Percentiles rank a stretch among this genome's conserved stretches.
These are phyloP conservation scores for Malaclemys terrapin DNA, from an alignment of 2,113 vertebrate genomes.

Conservation along the genomic window DNA sequence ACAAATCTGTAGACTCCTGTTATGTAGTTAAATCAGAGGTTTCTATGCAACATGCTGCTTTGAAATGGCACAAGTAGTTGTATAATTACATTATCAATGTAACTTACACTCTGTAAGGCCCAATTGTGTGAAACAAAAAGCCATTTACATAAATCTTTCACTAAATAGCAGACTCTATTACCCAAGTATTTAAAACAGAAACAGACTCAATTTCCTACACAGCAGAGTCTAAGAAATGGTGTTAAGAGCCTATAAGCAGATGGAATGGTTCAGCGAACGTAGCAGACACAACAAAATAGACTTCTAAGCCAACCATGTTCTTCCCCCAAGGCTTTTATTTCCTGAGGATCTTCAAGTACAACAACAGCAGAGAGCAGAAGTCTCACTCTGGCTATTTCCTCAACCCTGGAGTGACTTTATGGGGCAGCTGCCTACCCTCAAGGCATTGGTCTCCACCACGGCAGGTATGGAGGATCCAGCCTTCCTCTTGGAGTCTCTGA, in stretches of 20 bases:
- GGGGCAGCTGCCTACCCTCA: background rate
- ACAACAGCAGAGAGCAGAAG: background rate
- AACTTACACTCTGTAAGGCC: conserved; percentile 41
- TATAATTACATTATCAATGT: conserved; percentile 47
- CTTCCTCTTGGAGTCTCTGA: rapidly evolving
- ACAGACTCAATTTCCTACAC: conserved; percentile 43
- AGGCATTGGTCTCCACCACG: background rate
- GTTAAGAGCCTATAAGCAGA: background rate
- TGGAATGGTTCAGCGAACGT: rapidly evolving
- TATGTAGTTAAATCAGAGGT: background rate
- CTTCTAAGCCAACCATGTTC: background rate
- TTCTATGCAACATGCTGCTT: background rate
- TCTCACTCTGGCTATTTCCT: background rate
- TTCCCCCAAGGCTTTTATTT: background rate
- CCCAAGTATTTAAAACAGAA: conserved; percentile 56
- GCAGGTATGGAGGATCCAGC: rapidly evolving
- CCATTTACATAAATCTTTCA: conserved; percentile 58
- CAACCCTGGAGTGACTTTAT: background rate
- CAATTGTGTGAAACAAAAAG: conserved; percentile 61
- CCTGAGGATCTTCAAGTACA: background rate
- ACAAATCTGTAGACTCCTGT: background rate
- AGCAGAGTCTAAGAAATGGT: conserved; percentile 16
- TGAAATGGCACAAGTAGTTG: conserved; percentile 36
- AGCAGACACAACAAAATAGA: background rate
- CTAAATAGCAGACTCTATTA: conserved; percentile 60